Base-by-base conservation (phyloP, 2,113 vertebrate species). In the Empidonax alnorum region DNA sequence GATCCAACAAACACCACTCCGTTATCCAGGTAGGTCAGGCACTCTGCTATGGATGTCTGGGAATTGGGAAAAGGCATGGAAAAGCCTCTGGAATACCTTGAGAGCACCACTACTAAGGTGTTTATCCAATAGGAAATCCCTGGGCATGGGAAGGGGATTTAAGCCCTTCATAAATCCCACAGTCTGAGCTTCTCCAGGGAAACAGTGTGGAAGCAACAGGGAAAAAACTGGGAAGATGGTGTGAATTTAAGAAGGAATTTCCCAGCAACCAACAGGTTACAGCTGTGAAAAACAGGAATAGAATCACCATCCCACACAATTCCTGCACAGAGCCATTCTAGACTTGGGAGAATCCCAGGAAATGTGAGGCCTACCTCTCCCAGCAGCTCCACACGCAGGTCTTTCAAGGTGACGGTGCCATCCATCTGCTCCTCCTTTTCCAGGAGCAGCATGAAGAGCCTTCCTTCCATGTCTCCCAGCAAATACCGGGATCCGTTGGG, bases 381-480 rank as follows among this genome's bases (percentile, higher is more conserved):
- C 0, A 99, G 98, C 63, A 99, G 98, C 68, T 99, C 99, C 96
- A 99, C 99, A 0, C 99, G 98, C 83, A 99, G 98, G 84, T 99
- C 99, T 97, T 99, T 99, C 82, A 99, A 97, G 39, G 98, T 98
- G 96, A 99, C 98, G 0, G 98, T 98, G 44, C 99, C 99, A 0
- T 99, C 99, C 98, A 99, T 99, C 95, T 99, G 99, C 39, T 99
- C 99, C 96, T 99, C 99, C 93, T 99, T 99, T 98, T 99, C 99
- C 97, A 99, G 89, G 15, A 99, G 98, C 90, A 99, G 98, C 99
- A 99, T 99, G 97, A 99, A 99, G 49, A 99, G 98, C 2, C 99
- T 98, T 2, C 99, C 99, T 90, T 99, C 99, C 99, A 99, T 99
- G 97, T 99, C 99, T 7, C 99, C 99, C 96, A 99, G 97, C 92